Conservation (phyloP, 2,888 invertebrate species). For the Heliconius erato region DNA sequence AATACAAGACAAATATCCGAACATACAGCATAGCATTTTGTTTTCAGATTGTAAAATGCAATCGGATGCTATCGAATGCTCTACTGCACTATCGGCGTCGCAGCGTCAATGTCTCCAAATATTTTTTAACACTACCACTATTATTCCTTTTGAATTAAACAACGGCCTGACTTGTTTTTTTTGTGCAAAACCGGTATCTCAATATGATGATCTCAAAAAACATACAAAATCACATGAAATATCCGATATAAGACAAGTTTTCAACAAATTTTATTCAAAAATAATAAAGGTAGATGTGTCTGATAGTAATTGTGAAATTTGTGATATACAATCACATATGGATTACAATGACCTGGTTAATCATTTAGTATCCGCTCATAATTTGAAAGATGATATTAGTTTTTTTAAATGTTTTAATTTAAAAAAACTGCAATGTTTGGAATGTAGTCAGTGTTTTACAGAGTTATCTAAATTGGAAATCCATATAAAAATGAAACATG, state of each 20-base stretch:
- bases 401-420: slow-evolving; percentile 46
- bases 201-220: slow-evolving; percentile 54
- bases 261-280: slow-evolving; percentile 23
- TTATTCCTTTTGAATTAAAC: slow-evolving; percentile 59
- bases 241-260: slow-evolving; percentile 43
- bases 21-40: slow-evolving; percentile 56
- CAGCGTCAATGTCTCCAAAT: slow-evolving; percentile 57
- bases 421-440: slow-evolving; percentile 52
- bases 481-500: slow-evolving; percentile 36
- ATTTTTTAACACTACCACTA: slow-evolving; percentile 57
- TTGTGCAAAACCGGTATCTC: slow-evolving; percentile 52
- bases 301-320: slow-evolving; percentile 54
- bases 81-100: slow-evolving; percentile 52
- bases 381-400: slow-evolving; percentile 18
- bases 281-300: slow-evolving; percentile 57
- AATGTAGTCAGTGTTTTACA: slow-evolving; percentile 48
- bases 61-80: slow-evolving; percentile 43
- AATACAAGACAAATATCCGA: slow-evolving; percentile 20
- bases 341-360: slow-evolving; percentile 49
- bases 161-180: slow-evolving; percentile 55
- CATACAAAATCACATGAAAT: slow-evolving; percentile 58
- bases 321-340: slow-evolving; percentile 50
- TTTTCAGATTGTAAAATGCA: slow-evolving; percentile 60
- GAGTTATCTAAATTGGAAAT: slow-evolving; percentile 34
- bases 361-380: slow-evolving; percentile 53